These are phyloP conservation scores for Acyrthosiphon pisum DNA, from an alignment of 1,140 invertebrate genomes.

Conservation along the genomic window DNA sequence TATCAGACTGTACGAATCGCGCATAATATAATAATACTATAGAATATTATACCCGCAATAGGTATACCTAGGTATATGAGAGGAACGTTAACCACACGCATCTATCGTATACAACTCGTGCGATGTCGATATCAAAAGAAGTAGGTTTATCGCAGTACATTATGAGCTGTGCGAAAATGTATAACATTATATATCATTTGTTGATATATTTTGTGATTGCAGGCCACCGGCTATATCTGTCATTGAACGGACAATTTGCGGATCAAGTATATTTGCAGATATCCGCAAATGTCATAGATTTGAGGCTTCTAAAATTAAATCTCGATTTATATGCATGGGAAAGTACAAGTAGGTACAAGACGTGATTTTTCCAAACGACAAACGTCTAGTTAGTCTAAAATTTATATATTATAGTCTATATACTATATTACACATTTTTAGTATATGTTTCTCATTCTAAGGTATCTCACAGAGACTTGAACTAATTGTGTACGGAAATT, in stretches of 20 bases:
- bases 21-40: background rate
- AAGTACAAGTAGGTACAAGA: background rate
- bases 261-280: background rate
- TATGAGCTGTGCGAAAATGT: background rate
- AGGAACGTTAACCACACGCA: background rate
- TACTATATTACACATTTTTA: no score
- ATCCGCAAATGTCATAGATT: no score
- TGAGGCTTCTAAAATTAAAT: no score
- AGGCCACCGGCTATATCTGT: background rate
- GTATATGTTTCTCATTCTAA: no score
- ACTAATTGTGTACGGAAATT: background rate
- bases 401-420: no score
- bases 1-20: background rate
- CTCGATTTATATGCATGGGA: background rate
- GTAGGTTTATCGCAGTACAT: background rate
- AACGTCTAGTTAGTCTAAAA: background rate
- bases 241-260: background rate
- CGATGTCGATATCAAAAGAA: background rate
- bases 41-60: no score
- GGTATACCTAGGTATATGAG: no score
- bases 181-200: background rate
- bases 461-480: no score
- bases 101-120: background rate
- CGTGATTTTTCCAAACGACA: background rate
- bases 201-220: background rate